phyloP scores from a whole-genome alignment of 2,888 invertebrate species.

The Cancer borealis region DNA sequence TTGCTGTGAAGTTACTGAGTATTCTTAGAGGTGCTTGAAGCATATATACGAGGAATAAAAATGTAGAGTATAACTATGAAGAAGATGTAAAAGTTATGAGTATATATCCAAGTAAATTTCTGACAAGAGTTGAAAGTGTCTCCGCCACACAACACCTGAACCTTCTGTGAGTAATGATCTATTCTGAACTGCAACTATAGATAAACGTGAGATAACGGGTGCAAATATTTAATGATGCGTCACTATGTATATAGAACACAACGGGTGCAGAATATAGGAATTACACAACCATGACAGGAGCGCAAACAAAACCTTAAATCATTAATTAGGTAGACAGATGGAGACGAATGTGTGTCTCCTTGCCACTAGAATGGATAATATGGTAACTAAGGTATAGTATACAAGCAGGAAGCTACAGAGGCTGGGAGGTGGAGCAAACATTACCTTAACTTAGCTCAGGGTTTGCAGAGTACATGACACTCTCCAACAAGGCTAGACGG shows the following conservation, averaged over 20 bases:
- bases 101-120: background rate
- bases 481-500: background rate
- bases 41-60: background rate
- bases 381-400: background rate
- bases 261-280: background rate
- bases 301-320: background rate
- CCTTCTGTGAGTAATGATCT: background rate
- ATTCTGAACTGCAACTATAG: background rate
- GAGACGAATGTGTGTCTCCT: conserved; percentile 3
- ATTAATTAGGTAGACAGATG: conserved; percentile 32
- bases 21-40: background rate
- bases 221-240: background rate
- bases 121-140: background rate
- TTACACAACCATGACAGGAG: background rate
- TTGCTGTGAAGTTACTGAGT: background rate
- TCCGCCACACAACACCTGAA: background rate
- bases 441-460: background rate
- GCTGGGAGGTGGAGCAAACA: background rate
- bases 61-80: background rate
- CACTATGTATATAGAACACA: background rate
- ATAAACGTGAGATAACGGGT: background rate
- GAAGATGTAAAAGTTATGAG: background rate
- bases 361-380: background rate
- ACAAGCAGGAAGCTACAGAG: background rate
- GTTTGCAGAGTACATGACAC: background rate